Base-by-base conservation (phyloP, 2,113 vertebrate species). In the Cygnus buccinator region DNA sequence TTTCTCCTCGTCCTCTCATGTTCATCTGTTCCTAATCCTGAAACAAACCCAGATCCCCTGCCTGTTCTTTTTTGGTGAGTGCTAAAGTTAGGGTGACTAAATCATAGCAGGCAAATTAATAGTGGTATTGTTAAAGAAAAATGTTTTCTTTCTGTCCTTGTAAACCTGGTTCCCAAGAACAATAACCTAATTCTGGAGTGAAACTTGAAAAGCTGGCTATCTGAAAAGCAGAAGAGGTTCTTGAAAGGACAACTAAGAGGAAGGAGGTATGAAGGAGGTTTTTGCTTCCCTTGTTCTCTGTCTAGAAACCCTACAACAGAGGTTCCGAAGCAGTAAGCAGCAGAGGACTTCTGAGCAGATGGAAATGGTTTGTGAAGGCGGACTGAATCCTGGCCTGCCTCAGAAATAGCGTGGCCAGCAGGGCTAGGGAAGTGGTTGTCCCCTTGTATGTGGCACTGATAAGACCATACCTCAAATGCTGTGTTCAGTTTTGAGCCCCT, bases 301-400 rank as follows among this genome's bases (percentile, higher is more conserved):
- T 71, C 55, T 76, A n/a, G 76, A 58, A 84, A 10, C 48, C 22
- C 9, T 84, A 78, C 65, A 43, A 48, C 21, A 37, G 46, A 81
- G 11, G 7, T 37, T 84, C 33, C 65, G 1, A 3, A 57, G 57
- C 6, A 21, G 70, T 65, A 21, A 61, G 10, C 35, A 0, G 0
- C 2, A 4, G 67, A 82, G 37, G 21, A 31, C 37, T 80, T 82
- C 4, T 0, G 5, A 52, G 41, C 83, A 65, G 11, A 17, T 86
- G 43, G 25, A 70, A 13, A 7, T 79, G 22, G 22, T 76, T 15
- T 90, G 39, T 75, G 39, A 29, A 76, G 63, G 21, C 21, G 10
- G 46, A 48, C 46, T 22, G 21, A 48, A 19, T 88, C 23, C 0
- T 74, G 54, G 54, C 28, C 54, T 55, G 54, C 28, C 16, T 57